phyloP scores from a whole-genome alignment of 2,888 invertebrate species.

The Carcina quercana region DNA sequence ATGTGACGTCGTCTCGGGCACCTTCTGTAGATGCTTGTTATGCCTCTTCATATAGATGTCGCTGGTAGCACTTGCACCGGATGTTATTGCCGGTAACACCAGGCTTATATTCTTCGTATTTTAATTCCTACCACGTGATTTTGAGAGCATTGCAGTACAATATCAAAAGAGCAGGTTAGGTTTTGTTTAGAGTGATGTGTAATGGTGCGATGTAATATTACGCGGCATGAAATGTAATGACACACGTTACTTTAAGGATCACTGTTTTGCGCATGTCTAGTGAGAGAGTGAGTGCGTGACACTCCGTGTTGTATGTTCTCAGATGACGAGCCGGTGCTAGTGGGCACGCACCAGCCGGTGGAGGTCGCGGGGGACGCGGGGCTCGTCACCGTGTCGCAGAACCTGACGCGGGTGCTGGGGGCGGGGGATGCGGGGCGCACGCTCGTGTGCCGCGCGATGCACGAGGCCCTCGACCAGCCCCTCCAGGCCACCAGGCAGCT shows the following conservation, averaged over 20 bases:
- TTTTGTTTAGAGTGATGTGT: neutral
- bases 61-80: no score
- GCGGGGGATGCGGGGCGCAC: slow-evolving; percentile 79
- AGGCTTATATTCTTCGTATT: no score
- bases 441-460: slow-evolving; percentile 79
- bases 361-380: slow-evolving; percentile 69
- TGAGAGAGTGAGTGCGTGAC: neutral
- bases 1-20: no score
- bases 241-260: neutral
- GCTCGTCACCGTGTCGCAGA: slow-evolving; percentile 77
- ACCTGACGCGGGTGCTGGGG: slow-evolving; percentile 75
- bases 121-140: neutral
- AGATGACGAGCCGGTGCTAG: slow-evolving; percentile 78
- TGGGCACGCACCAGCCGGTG: slow-evolving; percentile 71
- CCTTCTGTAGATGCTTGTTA: no score
- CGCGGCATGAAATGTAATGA: neutral
- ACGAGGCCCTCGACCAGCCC: slow-evolving; percentile 72
- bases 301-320: slow-evolving; percentile 4
- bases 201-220: neutral
- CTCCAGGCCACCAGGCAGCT: slow-evolving; percentile 41
- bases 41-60: no score
- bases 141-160: neutral
- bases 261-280: neutral
- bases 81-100: no score
- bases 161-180: neutral